A percentile compares a stretch with the other conserved stretches of the same genome.
phyloP scores from a whole-genome alignment of 1,140 invertebrate species.

The Nephotettix cincticeps region DNA sequence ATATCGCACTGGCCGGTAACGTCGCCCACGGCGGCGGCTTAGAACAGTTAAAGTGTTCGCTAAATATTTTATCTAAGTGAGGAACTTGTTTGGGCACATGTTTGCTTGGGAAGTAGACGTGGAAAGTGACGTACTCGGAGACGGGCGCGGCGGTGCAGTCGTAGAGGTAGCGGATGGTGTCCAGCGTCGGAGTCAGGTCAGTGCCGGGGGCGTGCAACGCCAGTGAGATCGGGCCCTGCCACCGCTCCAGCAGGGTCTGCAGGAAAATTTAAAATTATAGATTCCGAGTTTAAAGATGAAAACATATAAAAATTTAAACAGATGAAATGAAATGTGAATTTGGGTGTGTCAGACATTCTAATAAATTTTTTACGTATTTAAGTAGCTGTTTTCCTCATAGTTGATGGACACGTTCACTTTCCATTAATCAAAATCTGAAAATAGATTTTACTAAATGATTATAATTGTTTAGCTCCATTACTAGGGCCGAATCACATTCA shows the following conservation, averaged over 20 bases:
- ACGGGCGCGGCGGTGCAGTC: slow-evolving; percentile 61
- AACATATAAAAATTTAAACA: too few species aligned
- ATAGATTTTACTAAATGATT: too few species aligned
- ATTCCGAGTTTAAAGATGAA: too few species aligned
- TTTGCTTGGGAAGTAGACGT: slow-evolving; percentile 82
- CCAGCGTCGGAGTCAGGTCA: slow-evolving; percentile 58
- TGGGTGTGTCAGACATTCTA: too few species aligned
- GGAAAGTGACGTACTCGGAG: slow-evolving; percentile 76
- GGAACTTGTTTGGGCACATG: slow-evolving; percentile 75
- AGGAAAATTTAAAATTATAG: too few species aligned
- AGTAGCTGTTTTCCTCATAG: too few species aligned
- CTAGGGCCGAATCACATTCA: too few species aligned
- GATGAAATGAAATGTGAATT: too few species aligned
- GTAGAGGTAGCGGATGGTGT: slow-evolving; percentile 58
- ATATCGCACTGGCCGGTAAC: slow-evolving; percentile 62
- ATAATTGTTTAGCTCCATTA: too few species aligned
- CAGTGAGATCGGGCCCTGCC: slow-evolving; percentile 68
- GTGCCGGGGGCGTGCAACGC: slow-evolving; percentile 66
- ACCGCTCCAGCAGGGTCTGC: slow-evolving; percentile 68
- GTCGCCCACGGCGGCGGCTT: slow-evolving; percentile 67
- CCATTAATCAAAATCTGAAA: too few species aligned
- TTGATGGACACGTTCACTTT: too few species aligned
- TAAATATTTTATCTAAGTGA: slow-evolving; percentile 58
- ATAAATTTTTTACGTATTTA: too few species aligned
- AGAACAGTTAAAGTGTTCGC: slow-evolving; percentile 66